A percentile compares a stretch with the other conserved stretches of the same genome.
Evolutionary conservation across 92 coral and sea anemone genomes (phyloP).

Genomic region (Paragorgia papillata): DNA sequence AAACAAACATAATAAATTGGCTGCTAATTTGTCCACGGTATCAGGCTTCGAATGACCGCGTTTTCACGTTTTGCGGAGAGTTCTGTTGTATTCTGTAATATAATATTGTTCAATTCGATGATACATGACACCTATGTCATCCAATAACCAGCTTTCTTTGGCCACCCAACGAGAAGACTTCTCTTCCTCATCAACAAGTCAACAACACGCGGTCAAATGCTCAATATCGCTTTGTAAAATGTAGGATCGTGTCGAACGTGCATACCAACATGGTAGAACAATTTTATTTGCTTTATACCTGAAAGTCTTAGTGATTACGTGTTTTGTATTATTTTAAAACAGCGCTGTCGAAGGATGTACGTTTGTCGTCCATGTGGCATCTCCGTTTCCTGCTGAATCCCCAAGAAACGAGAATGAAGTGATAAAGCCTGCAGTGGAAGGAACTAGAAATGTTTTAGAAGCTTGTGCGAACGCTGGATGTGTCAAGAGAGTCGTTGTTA

Average conservation of each 20-base stretch:
- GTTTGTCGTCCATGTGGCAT: conserved; percentile 91
- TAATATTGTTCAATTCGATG: not conserved
- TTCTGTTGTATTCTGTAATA: not conserved
- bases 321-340: not conserved
- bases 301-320: not conserved
- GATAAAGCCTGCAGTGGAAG: conserved; percentile 95
- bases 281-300: no score
- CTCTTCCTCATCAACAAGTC: no score
- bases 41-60: no score
- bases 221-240: no score
- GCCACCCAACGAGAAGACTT: no score
- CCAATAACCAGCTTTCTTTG: no score
- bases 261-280: no score
- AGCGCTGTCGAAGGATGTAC: conserved; percentile 87
- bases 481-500: conserved; percentile 86
- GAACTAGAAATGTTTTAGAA: conserved; percentile 83
- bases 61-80: no score
- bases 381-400: conserved; percentile 82
- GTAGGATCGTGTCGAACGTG: no score
- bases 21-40: no score
- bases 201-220: no score
- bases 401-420: conserved; percentile 87
- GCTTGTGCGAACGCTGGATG: conserved; percentile 85
- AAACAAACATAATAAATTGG: no score
- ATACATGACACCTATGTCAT: not conserved